phyloP scores from a whole-genome alignment of 2,888 invertebrate genomes.

The Spodoptera picta region DNA sequence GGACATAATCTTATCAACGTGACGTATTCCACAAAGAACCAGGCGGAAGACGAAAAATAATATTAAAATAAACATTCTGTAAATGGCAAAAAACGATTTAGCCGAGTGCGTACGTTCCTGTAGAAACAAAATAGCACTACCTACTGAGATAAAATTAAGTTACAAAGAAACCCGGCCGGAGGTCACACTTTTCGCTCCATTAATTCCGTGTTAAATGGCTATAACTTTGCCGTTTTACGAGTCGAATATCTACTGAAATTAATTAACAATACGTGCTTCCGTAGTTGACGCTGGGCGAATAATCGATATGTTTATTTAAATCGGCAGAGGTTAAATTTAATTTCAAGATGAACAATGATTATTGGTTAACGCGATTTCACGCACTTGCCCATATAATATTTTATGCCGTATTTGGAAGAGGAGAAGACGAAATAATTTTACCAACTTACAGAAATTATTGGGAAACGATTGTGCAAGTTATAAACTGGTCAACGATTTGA shows the following conservation, averaged over 20 bases:
- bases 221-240: conserved; percentile 78
- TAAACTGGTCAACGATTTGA: conserved; percentile 29
- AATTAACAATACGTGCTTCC: conserved; percentile 71
- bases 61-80: conserved; percentile 69
- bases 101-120: conserved; percentile 61
- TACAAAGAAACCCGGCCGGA: conserved; percentile 69
- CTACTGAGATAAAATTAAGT: conserved; percentile 72
- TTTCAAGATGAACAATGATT: conserved; percentile 54
- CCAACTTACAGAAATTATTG: conserved; percentile 27
- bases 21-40: conserved; percentile 63
- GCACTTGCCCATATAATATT: conserved; percentile 43
- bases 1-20: conserved; percentile 65
- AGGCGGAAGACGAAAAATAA: conserved; percentile 67
- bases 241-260: conserved; percentile 76
- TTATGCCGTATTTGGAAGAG: conserved; percentile 46
- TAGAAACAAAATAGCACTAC: conserved; percentile 66
- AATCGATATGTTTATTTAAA: conserved; percentile 65
- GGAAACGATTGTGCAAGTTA: conserved; percentile 29
- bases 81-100: conserved; percentile 73
- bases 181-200: conserved; percentile 73
- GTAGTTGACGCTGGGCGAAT: conserved; percentile 61
- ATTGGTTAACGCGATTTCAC: conserved; percentile 53
- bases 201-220: conserved; percentile 73
- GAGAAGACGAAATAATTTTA: conserved; percentile 39
- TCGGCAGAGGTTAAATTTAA: conserved; percentile 56